A percentile compares a stretch with the other conserved stretches of the same genome.
These are phyloP conservation scores for Zaprionus bogoriensis DNA, from an alignment of 2,888 invertebrate species.

Conservation along the genomic window DNA sequence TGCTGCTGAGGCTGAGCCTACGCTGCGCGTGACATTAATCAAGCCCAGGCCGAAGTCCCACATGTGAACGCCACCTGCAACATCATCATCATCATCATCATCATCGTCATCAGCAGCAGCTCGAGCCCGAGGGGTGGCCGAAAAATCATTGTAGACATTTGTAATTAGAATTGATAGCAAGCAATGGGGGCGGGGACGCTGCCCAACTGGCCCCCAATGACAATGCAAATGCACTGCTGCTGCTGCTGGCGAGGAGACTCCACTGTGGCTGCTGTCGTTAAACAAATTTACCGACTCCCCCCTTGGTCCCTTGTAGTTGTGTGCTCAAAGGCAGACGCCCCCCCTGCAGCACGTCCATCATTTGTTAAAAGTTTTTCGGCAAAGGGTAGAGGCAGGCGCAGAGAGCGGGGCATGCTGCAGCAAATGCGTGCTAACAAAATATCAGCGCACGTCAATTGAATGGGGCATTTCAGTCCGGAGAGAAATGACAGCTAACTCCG, in stretches of 20 bases:
- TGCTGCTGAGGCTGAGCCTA: constrained; percentile 32
- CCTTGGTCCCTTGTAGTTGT: neutral
- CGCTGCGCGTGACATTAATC: constrained; percentile 70
- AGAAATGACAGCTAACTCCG: constrained; percentile 67
- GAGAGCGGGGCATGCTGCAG: neutral
- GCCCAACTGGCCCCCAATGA: constrained; percentile 9
- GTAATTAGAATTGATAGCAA: constrained; percentile 82
- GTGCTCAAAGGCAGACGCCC: constrained; percentile 11
- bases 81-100: constrained; percentile 17
- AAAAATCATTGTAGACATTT: constrained; percentile 83
- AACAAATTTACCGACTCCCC: constrained; percentile 64
- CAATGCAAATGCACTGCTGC: constrained; percentile 43
- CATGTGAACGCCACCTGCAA: constrained; percentile 38
- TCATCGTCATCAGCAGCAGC: constrained; percentile 8
- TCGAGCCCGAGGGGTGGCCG: constrained; percentile 45
- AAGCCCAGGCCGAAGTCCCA: constrained; percentile 55
- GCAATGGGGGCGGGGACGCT: constrained; percentile 20
- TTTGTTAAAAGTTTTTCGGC: constrained; percentile 55
- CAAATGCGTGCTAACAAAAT: constrained; percentile 48
- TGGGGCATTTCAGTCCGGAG: constrained; percentile 64
- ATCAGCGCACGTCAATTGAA: constrained; percentile 70
- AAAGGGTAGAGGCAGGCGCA: neutral
- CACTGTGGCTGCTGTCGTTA: constrained; percentile 59
- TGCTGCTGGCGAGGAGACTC: constrained; percentile 13
- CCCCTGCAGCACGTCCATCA: constrained; percentile 51